Conservation (phyloP, 1,140 invertebrate species). For the Apocrypta bakeri region DNA sequence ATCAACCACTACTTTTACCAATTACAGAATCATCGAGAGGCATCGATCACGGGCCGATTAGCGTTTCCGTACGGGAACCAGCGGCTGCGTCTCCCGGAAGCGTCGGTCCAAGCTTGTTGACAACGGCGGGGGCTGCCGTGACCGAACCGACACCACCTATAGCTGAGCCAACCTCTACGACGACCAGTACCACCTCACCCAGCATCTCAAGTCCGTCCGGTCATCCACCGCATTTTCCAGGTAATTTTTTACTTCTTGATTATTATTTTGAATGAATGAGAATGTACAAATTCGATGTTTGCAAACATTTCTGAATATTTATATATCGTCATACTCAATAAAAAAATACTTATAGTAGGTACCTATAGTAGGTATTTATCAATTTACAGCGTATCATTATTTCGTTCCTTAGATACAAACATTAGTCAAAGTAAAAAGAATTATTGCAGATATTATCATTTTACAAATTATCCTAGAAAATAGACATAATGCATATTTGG, state of each 20-base stretch:
- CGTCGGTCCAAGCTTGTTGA: constrained; percentile 68
- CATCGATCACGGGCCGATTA: constrained; percentile 69
- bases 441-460: no score
- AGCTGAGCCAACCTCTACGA: constrained; percentile 64
- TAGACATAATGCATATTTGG: no score
- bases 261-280: no score
- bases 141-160: constrained; percentile 59
- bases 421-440: no score
- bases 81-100: constrained; percentile 67
- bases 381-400: no score
- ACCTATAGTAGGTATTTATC: no score
- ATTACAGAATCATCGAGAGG: constrained; percentile 66
- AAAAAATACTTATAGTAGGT: no score
- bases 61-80: constrained; percentile 69
- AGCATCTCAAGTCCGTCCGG: constrained; percentile 68
- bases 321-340: no score
- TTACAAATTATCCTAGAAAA: no score
- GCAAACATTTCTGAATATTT: no score
- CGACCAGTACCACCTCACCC: constrained; percentile 61
- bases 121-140: constrained; percentile 65
- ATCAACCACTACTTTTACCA: not conserved
- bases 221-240: constrained; percentile 71
- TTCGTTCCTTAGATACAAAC: no score
- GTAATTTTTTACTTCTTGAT: constrained; percentile 52
- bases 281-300: no score